These are phyloP conservation scores for Alloplasta piceator DNA, from an alignment of 2,888 invertebrate genomes.

Conservation along the genomic window DNA sequence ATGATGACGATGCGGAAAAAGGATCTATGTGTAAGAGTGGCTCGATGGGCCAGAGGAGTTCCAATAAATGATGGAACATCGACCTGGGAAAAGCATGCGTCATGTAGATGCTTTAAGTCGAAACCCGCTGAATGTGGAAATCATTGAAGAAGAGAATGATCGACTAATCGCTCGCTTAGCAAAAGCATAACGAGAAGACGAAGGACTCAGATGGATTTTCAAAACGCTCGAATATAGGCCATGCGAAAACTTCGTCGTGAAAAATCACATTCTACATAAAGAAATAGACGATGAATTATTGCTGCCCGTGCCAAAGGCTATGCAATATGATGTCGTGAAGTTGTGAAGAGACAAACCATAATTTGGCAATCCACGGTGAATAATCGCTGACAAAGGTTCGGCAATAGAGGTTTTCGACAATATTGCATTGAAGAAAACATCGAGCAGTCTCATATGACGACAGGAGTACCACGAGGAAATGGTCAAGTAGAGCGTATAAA, in stretches of 20 bases:
- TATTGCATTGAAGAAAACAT: too few relatives aligned
- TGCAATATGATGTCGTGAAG: slow-evolving; percentile 45
- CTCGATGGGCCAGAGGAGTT: slow-evolving; percentile 28
- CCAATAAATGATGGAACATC: slow-evolving; percentile 27
- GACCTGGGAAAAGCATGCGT: slow-evolving; percentile 24
- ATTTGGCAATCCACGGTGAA: too few relatives aligned
- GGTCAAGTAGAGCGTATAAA: too few relatives aligned
- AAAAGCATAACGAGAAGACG: slow-evolving; percentile 38
- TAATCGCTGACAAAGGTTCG: too few relatives aligned
- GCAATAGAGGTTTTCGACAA: too few relatives aligned
- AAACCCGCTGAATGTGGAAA: slow-evolving; percentile 13
- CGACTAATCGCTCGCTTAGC: slow-evolving; percentile 25
- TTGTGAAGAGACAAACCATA: too few relatives aligned
- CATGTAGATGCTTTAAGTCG: slow-evolving; percentile 56
- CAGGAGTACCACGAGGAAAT: too few relatives aligned
- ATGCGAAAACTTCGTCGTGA: background rate
- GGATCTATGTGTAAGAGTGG: slow-evolving; percentile 6
- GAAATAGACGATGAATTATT: slow-evolving; percentile 30
- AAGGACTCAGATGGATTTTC: slow-evolving; percentile 6
- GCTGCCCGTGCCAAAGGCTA: slow-evolving; percentile 38
- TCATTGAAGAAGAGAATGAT: slow-evolving; percentile 20
- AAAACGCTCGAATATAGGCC: background rate
- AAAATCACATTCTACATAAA: slow-evolving; percentile 43
- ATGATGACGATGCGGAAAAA: slow-evolving; percentile 28
- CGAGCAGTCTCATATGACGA: too few relatives aligned